A percentile compares a stretch with the other conserved stretches of the same genome.
Evolutionary conservation across 2,888 invertebrate genomes (phyloP).

Genomic region (Drosophila picticornis): DNA sequence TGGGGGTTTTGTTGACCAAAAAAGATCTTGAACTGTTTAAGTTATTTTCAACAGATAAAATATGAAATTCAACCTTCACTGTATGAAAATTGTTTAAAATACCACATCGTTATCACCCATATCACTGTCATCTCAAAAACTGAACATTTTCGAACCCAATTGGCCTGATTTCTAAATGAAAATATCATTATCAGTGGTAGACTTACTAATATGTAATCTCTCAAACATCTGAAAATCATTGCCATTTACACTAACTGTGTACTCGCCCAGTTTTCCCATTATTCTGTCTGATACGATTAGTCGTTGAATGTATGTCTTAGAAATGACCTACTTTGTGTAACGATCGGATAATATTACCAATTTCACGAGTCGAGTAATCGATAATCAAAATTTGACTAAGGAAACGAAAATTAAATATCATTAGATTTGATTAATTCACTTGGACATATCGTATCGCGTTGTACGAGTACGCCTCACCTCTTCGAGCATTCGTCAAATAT

Average conservation of each 20-base stretch:
- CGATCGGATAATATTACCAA: conserved; percentile 47
- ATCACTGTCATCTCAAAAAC: background rate
- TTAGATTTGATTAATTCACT: conserved; percentile 77
- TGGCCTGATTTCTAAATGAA: background rate
- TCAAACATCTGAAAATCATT: background rate
- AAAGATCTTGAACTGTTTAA: background rate
- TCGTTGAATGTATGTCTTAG: conserved; percentile 20
- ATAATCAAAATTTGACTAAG: conserved; percentile 36
- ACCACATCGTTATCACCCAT: background rate
- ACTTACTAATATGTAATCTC: background rate
- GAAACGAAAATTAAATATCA: conserved; percentile 75
- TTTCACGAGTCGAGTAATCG: conserved; percentile 51
- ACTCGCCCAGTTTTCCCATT: too few species aligned
- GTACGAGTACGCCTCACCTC: conserved; percentile 35
- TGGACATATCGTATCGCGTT: conserved; percentile 67
- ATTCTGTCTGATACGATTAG: conserved; percentile 20
- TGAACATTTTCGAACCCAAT: background rate
- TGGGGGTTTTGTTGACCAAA: rapidly evolving
- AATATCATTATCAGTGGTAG: background rate
- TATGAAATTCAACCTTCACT: background rate
- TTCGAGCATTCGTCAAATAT: conserved; percentile 40
- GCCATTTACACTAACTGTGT: background rate
- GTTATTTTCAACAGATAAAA: background rate
- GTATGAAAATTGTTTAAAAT: background rate
- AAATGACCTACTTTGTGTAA: conserved; percentile 44